phyloP scores from a whole-genome alignment of 2,113 vertebrate genomes.

The Halichoeres trimaculatus region DNA sequence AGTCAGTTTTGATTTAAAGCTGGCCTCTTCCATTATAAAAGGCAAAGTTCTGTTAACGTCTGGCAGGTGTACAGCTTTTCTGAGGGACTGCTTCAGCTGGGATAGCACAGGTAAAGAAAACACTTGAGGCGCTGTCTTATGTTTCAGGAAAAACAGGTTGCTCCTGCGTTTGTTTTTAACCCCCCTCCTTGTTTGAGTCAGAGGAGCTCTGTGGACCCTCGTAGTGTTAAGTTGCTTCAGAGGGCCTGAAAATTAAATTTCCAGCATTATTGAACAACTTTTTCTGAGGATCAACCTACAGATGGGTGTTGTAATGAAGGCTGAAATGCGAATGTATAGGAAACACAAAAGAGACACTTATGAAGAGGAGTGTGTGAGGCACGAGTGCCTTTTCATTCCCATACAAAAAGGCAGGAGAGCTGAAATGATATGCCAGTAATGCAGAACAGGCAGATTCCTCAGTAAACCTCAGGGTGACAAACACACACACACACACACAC shows the following conservation, averaged over 20 bases:
- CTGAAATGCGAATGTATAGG: neutral
- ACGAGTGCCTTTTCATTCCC: neutral
- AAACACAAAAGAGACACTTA: neutral
- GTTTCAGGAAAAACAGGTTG: conserved; percentile 83
- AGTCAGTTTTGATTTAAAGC: neutral
- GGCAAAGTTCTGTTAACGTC: neutral
- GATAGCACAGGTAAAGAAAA: conserved; percentile 46
- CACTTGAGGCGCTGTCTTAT: conserved; percentile 56
- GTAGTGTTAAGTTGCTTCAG: conserved; percentile 1
- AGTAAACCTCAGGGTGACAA: conserved; percentile 23
- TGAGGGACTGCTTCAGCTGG: neutral
- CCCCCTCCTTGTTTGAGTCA: conserved; percentile 42
- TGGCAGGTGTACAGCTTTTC: conserved; percentile 23
- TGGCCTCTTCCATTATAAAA: conserved; percentile 3
- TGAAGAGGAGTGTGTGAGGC: neutral
- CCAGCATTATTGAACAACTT: neutral
- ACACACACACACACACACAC: conserved; percentile 14
- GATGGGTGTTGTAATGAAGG: too few relatives aligned
- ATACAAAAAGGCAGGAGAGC: conserved; percentile 2
- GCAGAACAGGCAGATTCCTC: conserved; percentile 68
- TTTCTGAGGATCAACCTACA: too few relatives aligned
- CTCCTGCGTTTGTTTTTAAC: conserved; percentile 52
- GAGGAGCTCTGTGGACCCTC: conserved; percentile 25
- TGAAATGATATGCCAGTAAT: conserved; percentile 59
- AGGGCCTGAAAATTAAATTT: neutral